Evolutionary conservation across 1,140 invertebrate genomes (phyloP), one percentile per base, ranked within the genome.

Genomic region (Formica selysi): DNA sequence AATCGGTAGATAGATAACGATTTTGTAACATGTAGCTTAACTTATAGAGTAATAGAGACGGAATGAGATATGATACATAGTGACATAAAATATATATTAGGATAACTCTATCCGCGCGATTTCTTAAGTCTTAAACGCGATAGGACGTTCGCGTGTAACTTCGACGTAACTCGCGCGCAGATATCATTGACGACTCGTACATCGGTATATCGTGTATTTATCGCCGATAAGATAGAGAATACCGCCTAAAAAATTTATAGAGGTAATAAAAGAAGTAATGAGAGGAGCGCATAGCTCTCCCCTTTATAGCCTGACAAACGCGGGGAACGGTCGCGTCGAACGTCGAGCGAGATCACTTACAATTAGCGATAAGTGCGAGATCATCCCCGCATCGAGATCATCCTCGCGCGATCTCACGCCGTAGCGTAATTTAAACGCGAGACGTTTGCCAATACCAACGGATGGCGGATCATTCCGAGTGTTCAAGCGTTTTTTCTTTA

Each of bases 351-450:
- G 38, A 83, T 83, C 54, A 74, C 61, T 36, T 32, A 32, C 32
- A 3, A 32, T 32, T 83, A 83, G 79, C 19, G 11, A n/a, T 83
- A 74, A 83, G 51, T 22, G 65, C 51, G 78, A 81, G 51, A 59
- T 68, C 32, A 54, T 51, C 8, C 26, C 13, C 61, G 36, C 13
- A 1, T 48, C 44, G 13, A 48, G 44, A 16, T 51, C 48, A 51
- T 6, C 0, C 48, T 10, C 3, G 16, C 32, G 8, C 48, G 76
- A 26, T 67, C n/a, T 68, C 54, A n/a, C 26, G 29, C 26, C 54
- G 38, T 44, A 51, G 48, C 4, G 48, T 51, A 48, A 19, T 13
- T 16, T 44, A 32, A 73, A 44, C 26, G 48, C 67, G 78, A 26
- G 78, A 5, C 59, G 67, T 41, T 73, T 57, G 4, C 26, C 36